phyloP scores from a whole-genome alignment of 2,797 vertebrate genomes.

The Diplodus sargus region DNA sequence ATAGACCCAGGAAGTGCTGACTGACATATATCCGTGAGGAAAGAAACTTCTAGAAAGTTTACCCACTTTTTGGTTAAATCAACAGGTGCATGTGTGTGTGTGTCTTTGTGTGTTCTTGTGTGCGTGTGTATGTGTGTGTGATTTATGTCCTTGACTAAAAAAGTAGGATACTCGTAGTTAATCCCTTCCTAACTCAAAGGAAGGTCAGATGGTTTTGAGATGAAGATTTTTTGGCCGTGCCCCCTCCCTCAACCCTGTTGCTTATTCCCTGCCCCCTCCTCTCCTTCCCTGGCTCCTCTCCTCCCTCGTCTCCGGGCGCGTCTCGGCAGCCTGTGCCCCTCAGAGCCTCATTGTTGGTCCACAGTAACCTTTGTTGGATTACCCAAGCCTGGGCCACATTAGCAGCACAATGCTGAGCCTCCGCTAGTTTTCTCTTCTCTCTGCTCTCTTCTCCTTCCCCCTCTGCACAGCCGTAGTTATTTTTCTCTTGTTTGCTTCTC shows the following conservation, averaged over 20 bases:
- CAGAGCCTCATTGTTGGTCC: slow-evolving; percentile 83
- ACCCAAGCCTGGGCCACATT: slow-evolving; percentile 79
- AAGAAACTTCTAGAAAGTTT: not conserved
- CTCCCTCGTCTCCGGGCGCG: slow-evolving; percentile 44
- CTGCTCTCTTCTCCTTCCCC: slow-evolving; percentile 19
- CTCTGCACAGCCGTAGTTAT: not conserved
- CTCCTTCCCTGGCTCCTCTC: slow-evolving; percentile 33
- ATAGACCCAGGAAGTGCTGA: too few species aligned
- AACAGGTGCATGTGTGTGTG: not conserved
- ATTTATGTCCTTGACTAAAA: not conserved
- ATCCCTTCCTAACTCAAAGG: slow-evolving; percentile 28
- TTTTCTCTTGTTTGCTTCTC: not conserved
- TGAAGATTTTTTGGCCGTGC: slow-evolving; percentile 32
- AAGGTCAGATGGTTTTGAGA: slow-evolving; percentile 50
- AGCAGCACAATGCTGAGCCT: slow-evolving; percentile 82
- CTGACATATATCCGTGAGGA: not conserved
- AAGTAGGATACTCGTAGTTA: not conserved
- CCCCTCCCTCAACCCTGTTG: not conserved
- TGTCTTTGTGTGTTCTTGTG: not conserved
- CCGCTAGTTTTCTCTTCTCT: slow-evolving; percentile 42
- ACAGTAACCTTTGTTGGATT: slow-evolving; percentile 86
- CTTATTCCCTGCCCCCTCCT: slow-evolving; percentile 17
- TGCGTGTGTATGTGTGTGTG: too few species aligned
- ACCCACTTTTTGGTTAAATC: not conserved
- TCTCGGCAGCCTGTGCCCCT: slow-evolving; percentile 73